Base-by-base conservation (phyloP, 1,140 invertebrate species). In the Nasonia giraulti region DNA sequence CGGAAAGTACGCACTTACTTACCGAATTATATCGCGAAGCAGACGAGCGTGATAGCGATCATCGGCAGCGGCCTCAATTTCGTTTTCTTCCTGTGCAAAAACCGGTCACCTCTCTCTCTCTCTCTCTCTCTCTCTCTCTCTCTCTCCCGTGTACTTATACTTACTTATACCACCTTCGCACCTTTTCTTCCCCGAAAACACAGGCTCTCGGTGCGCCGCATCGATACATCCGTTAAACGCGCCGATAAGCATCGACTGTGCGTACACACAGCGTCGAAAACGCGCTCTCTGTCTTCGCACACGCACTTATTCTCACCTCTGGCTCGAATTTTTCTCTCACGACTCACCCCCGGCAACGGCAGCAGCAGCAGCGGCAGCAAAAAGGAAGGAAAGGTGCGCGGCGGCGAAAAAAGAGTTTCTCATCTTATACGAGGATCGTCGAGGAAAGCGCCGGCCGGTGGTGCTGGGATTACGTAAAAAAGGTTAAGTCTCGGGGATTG, bases 401-500 rank as follows among this genome's bases (percentile, higher is more conserved):
- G 3, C 50, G 7, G 33, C 71, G 71, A 33, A 55, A n/a, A 44
- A 76, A 55, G 50, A 82, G 33, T 82, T 47, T 47, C 47, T 33
- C 80, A 31, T 71, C 55, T 80, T n/a, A 23, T 37, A 6, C 47
- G 62, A 7, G 27, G 50, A 11, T 37, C 27, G 20, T 66, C 37
- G 77, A 33, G 12, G 68, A 50, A 71, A 73, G 23, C 66, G 6
- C 10, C 17, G 47, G 33, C 4, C 47, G 73, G n/a, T 11, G 2
- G n/a, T 69, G 23, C 33, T 71, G 47, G 76, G 68, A 79, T 74
- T 84, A 84, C 66, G 83, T 80, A 71, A 80, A 85, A 80, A 85
- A 85, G 69, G 68, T 62, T 62, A 75, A 74, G 81, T 66, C 44
- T 44, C 33, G 40, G 66, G 77, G 76, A 84, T 84, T 80, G 76